Base-by-base conservation (phyloP, 2,797 vertebrate genomes). In the Anisognathus igniventris region DNA sequence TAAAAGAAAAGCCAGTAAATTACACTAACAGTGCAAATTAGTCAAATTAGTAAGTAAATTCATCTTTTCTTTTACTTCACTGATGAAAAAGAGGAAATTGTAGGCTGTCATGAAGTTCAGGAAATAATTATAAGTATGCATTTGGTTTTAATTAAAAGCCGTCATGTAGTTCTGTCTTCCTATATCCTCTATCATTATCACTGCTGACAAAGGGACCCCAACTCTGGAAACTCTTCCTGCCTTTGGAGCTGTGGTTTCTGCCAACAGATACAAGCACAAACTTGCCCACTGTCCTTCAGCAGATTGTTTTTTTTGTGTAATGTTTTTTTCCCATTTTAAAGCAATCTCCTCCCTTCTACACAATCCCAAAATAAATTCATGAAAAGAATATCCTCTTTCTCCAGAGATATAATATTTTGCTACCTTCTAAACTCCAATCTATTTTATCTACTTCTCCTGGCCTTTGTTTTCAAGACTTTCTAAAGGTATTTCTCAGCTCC, bases 101-200 rank as follows among this genome's bases (percentile, higher is more conserved):
- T 39, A 86, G 31, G 7, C 74, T 87, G 54, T 15, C 64, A 72
- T 8, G 14, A 77, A 85, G 18, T 50, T 80, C 64, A 30, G 56
- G 45, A 79, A 91, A 84, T 88, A 90, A 91, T 80, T 91, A 60
- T 18, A 90, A 92, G 83, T 61, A 88, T 4, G 23, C 39, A 48
- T 79, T 88, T 73, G 25, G 22, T 66, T 92, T 88, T 93, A 93
- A 95, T 93, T 56, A 85, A 91, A 95, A 81, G 17, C 27, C 15
- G 48, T 90, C 31, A 51, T 15, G 51, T 45, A 81, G 86, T 84
- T 86, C 23, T 37, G 1, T 86, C 51, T 82, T 90, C 39, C 40
- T 65, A 53, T 35, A 72, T 65, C 21, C 28, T 86, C 51, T 78
- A 9, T 42, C 23, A 83, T 91, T 77, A 82, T 76, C 37, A 64